Percentiles rank a stretch among this genome's conserved stretches.
Conservation (phyloP, 2,113 vertebrate species). For the Mormyrus iriodes region DNA sequence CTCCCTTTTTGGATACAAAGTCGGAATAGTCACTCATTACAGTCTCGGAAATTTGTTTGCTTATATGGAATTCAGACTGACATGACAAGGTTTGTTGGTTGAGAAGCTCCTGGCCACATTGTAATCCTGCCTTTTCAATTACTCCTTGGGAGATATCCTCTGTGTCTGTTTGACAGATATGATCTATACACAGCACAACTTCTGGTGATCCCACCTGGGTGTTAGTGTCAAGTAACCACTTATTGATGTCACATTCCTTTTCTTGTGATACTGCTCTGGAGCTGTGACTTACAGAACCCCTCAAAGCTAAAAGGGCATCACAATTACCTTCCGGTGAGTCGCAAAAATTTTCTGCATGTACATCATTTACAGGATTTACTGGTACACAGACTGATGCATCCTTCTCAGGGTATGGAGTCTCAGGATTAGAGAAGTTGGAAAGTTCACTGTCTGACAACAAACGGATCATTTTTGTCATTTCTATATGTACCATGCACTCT, state of each 20-base stretch:
- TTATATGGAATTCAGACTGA: neutral
- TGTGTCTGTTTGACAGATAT: neutral
- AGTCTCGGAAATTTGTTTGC: neutral
- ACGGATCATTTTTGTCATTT: neutral
- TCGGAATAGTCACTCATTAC: neutral
- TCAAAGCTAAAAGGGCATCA: neutral
- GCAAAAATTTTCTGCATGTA: neutral
- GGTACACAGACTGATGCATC: neutral
- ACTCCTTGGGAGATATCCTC: neutral
- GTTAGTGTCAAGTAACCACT: neutral
- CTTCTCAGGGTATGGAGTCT: neutral
- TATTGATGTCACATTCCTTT: neutral
- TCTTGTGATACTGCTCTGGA: neutral
- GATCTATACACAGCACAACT: neutral
- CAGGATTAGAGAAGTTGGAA: neutral
- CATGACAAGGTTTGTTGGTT: neutral
- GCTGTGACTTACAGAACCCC: neutral
- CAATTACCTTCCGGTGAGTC: neutral
- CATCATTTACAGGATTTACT: neutral
- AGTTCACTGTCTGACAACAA: neutral
- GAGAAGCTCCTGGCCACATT: neutral
- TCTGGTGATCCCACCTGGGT: neutral
- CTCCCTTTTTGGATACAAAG: neutral
- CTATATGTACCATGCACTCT: neutral
- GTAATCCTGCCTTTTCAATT: conserved; percentile 12